These are phyloP conservation scores for Accipiter virgatus DNA, from an alignment of 2,113 vertebrate genomes.

Conservation along the genomic window DNA sequence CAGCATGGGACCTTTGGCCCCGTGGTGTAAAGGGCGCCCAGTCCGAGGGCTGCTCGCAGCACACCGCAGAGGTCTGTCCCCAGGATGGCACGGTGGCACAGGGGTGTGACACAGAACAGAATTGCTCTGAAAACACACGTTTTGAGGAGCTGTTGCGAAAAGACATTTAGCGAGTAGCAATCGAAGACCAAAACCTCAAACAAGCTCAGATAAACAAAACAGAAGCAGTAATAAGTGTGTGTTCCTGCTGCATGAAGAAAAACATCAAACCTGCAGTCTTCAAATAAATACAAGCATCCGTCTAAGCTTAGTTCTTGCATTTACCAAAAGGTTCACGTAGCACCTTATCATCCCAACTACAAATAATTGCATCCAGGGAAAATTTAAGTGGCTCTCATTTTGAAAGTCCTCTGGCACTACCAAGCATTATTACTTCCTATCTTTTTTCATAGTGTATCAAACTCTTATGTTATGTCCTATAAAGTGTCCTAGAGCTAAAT, in stretches of 20 bases:
- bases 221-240: neutral
- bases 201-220: no score
- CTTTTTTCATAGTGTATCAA: slow-evolving; percentile 7
- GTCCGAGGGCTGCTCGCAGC: no score
- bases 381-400: slow-evolving; percentile 40
- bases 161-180: no score
- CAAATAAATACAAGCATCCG: neutral
- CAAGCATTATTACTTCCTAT: neutral
- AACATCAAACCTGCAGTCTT: neutral
- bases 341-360: slow-evolving; percentile 8
- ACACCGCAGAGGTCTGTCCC: no score
- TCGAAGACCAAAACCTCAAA: no score
- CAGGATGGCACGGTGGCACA: no score
- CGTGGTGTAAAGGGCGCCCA: no score
- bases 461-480: neutral
- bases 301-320: neutral
- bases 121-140: no score
- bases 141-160: no score
- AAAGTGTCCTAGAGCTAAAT: slow-evolving; percentile 32
- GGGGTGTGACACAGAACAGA: no score
- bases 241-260: neutral
- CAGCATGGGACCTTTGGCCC: fast-evolving
- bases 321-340: slow-evolving; percentile 7
- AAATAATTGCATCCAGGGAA: slow-evolving; percentile 22
- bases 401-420: slow-evolving; percentile 29